Evolutionary conservation across 2,888 invertebrate species (phyloP).

Genomic region (Nematopogon swammerdamellus): DNA sequence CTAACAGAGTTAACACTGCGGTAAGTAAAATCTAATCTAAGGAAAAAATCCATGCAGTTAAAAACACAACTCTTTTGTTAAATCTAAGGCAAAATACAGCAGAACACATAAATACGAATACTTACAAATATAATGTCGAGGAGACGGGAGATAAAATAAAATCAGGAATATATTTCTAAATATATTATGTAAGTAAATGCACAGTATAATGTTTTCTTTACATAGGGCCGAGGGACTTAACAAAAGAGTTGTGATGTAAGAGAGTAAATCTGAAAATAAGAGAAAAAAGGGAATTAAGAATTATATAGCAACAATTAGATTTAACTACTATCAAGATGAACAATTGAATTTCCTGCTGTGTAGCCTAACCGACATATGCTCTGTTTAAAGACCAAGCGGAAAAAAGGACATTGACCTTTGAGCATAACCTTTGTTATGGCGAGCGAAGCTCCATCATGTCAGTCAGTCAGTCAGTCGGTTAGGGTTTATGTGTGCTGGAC

Average conservation of each 20-base stretch:
- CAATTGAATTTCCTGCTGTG: too few relatives aligned
- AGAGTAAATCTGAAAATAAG: constrained; percentile 7
- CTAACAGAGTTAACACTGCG: too few relatives aligned
- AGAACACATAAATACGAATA: background rate
- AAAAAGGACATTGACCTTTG: too few relatives aligned
- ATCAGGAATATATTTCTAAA: background rate
- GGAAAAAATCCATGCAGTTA: background rate
- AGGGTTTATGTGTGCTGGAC: too few relatives aligned
- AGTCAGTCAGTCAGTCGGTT: too few relatives aligned
- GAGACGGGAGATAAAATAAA: too few relatives aligned
- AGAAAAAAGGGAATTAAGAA: constrained; percentile 1
- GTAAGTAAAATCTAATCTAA: background rate
- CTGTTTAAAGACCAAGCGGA: too few relatives aligned
- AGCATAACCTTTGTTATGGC: too few relatives aligned
- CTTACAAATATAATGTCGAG: background rate
- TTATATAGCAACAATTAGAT: too few relatives aligned
- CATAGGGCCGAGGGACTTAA: constrained; percentile 3
- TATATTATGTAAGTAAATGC: constrained; percentile 2
- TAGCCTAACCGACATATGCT: too few relatives aligned
- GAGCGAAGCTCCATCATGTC: too few relatives aligned
- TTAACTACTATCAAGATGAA: too few relatives aligned
- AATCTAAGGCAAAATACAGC: constrained; percentile 1
- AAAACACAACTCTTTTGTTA: background rate
- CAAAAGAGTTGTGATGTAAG: constrained; percentile 10
- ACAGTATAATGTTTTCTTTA: constrained; percentile 9